Conservation (phyloP, 2,113 vertebrate species). For the Dicaeum eximium region DNA sequence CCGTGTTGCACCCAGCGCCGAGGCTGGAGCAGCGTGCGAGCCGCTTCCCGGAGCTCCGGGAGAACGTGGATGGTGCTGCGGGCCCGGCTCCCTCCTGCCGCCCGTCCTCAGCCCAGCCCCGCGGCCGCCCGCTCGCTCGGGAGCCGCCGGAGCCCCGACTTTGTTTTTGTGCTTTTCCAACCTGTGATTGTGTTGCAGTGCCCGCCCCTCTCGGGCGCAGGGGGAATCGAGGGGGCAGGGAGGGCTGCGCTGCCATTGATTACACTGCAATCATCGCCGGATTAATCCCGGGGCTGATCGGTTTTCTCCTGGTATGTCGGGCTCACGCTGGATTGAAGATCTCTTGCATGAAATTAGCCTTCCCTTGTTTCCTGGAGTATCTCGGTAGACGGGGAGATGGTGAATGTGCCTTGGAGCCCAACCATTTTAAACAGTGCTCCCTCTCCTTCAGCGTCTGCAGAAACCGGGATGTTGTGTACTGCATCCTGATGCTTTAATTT, state of each 20-base stretch:
- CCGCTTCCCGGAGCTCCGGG: not conserved
- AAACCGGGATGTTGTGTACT: not conserved
- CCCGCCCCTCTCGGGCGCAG: constrained; percentile 29
- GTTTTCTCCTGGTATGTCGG: not conserved
- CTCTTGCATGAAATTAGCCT: not conserved
- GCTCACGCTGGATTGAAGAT: not conserved
- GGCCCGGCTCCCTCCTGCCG: not conserved
- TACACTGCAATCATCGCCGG: not conserved
- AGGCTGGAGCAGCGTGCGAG: not conserved
- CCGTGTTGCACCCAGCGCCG: not conserved
- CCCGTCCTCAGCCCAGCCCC: not conserved
- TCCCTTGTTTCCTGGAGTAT: not conserved
- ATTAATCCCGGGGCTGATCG: not conserved
- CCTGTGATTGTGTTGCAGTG: constrained; percentile 1
- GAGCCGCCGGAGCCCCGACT: not conserved
- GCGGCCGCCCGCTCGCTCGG: not conserved
- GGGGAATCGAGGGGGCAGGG: not conserved
- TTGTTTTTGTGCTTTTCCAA: constrained; percentile 12
- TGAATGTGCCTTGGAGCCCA: not conserved
- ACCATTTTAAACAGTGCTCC: constrained; percentile 7
- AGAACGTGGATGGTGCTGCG: not conserved
- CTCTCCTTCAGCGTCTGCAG: not conserved
- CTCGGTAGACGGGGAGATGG: not conserved
- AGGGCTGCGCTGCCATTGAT: constrained; percentile 15
- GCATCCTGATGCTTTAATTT: not conserved